Evolutionary conservation across 2,888 invertebrate genomes (phyloP), one percentile per base, ranked within the genome.

Genomic region (Aelia acuminata): DNA sequence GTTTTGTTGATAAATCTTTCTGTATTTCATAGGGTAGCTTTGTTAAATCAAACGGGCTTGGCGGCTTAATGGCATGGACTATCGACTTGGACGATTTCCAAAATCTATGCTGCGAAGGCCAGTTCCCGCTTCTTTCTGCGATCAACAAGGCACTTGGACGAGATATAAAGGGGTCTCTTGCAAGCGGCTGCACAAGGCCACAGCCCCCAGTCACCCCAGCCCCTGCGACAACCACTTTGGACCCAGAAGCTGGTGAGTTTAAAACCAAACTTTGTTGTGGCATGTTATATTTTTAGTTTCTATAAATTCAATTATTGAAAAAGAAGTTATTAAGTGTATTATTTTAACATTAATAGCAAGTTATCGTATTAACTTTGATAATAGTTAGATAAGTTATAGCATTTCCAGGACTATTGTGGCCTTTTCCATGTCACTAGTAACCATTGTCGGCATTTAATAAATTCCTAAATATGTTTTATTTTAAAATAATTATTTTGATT

Each of bases 1-100:
- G 43, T 43, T 43, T 43, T 43, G 4, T 43, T 43, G 4, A 43
- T 43, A 43, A 43, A 43, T 43, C 43, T 43, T 43, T 57, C 57
- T 57, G 26, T 26, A 26, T 2, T 57, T 50, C 11, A 31, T 92
- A 96, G 95, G 95, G 94, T 22, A 93, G 95, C 90, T 98, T 96
- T 93, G 95, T 97, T 0, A 93, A 94, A 89, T 93, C 94, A 10
- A 94, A 95, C 91, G 95, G 96, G 0, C 94, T 96, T 89, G 97
- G 96, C 0, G 98, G 98, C 8, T 95, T 96, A 15, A 95, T 96
- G 84, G 96, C 97, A 0, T 98, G 97, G 97, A 97, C 97, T 0
- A 94, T 97, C 4, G 98, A 98, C 92, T 92, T 98, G 91, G 97
- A 98, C 91, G 98, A 98, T 92, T 97, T 96, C 92, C 94, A 94